Percentiles rank a stretch among this genome's conserved stretches.
phyloP scores from a whole-genome alignment of 2,113 vertebrate species.

The Pedetes capensis region DNA sequence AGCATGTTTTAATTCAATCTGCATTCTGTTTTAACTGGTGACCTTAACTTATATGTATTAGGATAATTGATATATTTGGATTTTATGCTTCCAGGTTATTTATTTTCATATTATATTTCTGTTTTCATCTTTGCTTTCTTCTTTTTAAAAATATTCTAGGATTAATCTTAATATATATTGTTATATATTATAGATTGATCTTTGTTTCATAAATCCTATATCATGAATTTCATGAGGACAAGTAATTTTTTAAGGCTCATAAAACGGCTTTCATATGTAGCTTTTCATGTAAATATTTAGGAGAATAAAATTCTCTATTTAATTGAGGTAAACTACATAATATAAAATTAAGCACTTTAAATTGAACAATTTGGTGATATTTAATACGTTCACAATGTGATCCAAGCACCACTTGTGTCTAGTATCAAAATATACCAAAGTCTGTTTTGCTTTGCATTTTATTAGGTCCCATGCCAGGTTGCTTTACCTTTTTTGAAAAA shows the following conservation, averaged over 20 bases:
- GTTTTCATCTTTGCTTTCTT: background rate
- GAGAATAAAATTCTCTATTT: background rate
- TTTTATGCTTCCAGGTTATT: background rate
- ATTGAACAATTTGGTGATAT: background rate
- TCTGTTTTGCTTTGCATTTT: background rate
- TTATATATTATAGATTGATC: background rate
- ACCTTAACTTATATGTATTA: background rate
- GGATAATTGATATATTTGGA: background rate
- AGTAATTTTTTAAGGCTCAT: background rate
- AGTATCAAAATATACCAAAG: background rate
- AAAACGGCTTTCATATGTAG: background rate
- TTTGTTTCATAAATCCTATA: background rate
- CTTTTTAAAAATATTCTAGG: background rate
- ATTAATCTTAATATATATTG: background rate
- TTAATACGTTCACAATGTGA: background rate
- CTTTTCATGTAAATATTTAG: background rate
- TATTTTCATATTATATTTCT: background rate
- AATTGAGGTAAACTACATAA: background rate
- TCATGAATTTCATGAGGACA: background rate
- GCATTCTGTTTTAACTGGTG: background rate
- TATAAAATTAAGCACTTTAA: background rate
- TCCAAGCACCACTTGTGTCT: background rate
- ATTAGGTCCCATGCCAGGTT: background rate
- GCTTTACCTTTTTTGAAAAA: background rate
- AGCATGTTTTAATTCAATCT: background rate